These are phyloP conservation scores for Pollachius pollachius DNA, from an alignment of 2,113 vertebrate genomes.

Conservation along the genomic window DNA sequence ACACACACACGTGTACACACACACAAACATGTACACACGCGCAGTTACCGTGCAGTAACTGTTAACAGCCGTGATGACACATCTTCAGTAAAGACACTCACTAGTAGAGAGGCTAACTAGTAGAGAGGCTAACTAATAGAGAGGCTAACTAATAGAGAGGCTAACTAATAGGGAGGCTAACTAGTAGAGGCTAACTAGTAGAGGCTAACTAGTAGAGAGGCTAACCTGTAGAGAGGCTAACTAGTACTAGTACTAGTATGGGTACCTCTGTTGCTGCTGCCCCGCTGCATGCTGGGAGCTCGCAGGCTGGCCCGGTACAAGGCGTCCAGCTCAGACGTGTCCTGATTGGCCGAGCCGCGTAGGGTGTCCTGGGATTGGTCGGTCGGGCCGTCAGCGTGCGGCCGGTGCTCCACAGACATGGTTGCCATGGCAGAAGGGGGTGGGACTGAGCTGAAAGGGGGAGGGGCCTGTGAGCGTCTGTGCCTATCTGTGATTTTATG, in stretches of 20 bases:
- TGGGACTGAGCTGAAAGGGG: conserved; percentile 9
- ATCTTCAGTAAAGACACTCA: no score
- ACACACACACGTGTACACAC: not conserved
- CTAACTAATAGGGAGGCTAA: not conserved
- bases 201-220: no score
- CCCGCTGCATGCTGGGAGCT: conserved; percentile 74
- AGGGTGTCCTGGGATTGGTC: conserved; percentile 74
- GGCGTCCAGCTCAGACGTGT: conserved; percentile 91
- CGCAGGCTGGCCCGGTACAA: conserved; percentile 91
- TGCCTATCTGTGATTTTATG: conserved; percentile 51
- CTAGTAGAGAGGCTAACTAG: no score
- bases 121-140: no score
- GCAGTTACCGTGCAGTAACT: not conserved
- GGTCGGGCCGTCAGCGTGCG: conserved; percentile 83
- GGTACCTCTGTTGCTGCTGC: conserved; percentile 53
- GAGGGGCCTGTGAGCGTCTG: conserved; percentile 9
- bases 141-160: not conserved
- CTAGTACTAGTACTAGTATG: not conserved
- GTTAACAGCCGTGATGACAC: not conserved
- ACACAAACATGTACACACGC: not conserved
- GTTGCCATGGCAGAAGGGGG: conserved; percentile 28
- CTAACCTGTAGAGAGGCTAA: not conserved
- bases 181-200: not conserved
- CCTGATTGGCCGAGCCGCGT: conserved; percentile 51
- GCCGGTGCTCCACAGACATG: conserved; percentile 85